phyloP scores from a whole-genome alignment of 2,113 vertebrate species.

The Scomber japonicus region DNA sequence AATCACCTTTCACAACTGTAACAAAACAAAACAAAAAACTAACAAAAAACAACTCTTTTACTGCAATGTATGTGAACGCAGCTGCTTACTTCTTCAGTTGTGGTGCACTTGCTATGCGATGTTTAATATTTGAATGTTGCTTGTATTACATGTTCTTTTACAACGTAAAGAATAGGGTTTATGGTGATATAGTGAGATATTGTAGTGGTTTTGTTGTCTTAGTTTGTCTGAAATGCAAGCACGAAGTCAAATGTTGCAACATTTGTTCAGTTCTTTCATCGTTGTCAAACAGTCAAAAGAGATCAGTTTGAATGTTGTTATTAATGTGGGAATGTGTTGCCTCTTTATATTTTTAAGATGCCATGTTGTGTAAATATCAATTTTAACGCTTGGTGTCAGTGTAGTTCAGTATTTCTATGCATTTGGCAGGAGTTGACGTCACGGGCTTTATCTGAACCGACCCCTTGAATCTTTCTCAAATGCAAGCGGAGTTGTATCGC shows the following conservation, averaged over 20 bases:
- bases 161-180: too few relatives aligned
- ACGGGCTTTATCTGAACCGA: constrained; percentile 8
- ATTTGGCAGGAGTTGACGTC: constrained; percentile 21
- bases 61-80: background rate
- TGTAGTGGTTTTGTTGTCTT: too few relatives aligned
- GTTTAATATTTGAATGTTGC: too few relatives aligned
- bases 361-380: accelerated
- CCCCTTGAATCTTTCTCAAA: background rate
- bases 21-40: background rate
- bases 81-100: background rate
- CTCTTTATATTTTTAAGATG: background rate
- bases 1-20: too few relatives aligned
- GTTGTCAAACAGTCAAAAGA: too few relatives aligned
- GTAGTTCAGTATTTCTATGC: constrained; percentile 28
- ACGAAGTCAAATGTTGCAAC: too few relatives aligned
- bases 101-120: background rate
- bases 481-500: background rate
- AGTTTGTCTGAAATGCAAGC: too few relatives aligned
- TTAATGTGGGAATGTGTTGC: background rate
- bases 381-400: constrained; percentile 67
- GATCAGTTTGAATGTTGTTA: too few relatives aligned
- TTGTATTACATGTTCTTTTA: too few relatives aligned
- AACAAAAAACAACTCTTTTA: too few relatives aligned
- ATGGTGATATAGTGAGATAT: too few relatives aligned
- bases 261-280: too few relatives aligned